These are phyloP conservation scores for Euzetes globulus DNA, from an alignment of 2,888 invertebrate genomes.

Conservation along the genomic window DNA sequence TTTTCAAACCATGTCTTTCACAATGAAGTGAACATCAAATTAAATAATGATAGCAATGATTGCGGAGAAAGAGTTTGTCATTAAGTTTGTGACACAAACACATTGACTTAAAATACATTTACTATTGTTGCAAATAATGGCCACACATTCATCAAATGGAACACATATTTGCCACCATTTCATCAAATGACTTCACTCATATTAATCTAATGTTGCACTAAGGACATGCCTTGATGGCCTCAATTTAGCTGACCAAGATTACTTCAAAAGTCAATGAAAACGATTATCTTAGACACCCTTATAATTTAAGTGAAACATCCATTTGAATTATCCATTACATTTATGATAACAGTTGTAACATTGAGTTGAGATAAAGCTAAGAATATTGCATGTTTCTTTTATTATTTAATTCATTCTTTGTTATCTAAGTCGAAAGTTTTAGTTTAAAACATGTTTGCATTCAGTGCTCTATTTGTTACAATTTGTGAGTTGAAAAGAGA, in stretches of 20 bases:
- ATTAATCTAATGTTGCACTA: background rate
- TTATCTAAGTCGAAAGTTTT: too few relatives aligned
- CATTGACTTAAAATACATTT: background rate
- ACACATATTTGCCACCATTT: constrained; percentile 8
- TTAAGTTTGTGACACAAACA: constrained; percentile 16
- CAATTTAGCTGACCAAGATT: too few relatives aligned
- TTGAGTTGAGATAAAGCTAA: too few relatives aligned
- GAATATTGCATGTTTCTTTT: too few relatives aligned
- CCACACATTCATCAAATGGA: background rate
- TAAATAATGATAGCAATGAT: background rate
- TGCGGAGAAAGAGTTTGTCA: constrained; percentile 19
- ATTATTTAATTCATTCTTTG: too few relatives aligned
- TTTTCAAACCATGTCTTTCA: background rate
- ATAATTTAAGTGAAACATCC: too few relatives aligned
- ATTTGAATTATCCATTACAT: too few relatives aligned
- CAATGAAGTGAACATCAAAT: background rate
- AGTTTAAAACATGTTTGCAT: background rate
- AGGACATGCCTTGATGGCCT: background rate
- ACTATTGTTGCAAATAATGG: background rate
- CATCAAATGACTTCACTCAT: background rate
- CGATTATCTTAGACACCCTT: too few relatives aligned
- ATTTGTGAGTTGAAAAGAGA: background rate
- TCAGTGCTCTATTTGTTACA: constrained; percentile 22
- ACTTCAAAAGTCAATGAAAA: too few relatives aligned
- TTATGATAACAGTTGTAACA: too few relatives aligned